phyloP scores from a whole-genome alignment of 2,797 vertebrate genomes.

The Oreochromis grahami region DNA sequence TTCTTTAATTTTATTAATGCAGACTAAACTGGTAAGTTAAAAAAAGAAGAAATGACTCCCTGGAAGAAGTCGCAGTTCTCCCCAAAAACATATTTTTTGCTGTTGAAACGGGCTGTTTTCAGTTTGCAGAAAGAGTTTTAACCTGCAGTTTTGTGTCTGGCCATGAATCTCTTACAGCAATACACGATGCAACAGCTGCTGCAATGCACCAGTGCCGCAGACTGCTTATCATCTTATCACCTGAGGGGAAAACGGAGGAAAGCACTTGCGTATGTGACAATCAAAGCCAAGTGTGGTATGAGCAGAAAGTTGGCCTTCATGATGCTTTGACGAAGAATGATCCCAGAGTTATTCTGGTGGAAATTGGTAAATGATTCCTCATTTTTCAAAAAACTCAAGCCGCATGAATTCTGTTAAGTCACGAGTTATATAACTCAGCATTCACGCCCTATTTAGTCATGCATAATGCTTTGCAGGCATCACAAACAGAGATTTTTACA shows the following conservation, averaged over 20 bases:
- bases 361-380: constrained; percentile 54
- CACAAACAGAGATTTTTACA: neutral
- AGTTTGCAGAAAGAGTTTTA: neutral
- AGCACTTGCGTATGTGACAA: rapidly evolving
- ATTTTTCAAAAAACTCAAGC: neutral
- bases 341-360: constrained; percentile 84
- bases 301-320: constrained; percentile 85
- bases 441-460: neutral
- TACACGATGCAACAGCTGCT: constrained; percentile 47
- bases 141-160: neutral
- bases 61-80: neutral
- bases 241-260: neutral
- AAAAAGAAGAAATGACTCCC: neutral
- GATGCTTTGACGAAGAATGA: constrained; percentile 80
- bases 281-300: constrained; percentile 59
- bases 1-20: neutral
- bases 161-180: constrained; percentile 39
- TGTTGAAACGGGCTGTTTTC: neutral
- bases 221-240: constrained; percentile 68
- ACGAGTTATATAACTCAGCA: neutral
- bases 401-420: neutral
- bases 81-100: neutral
- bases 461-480: neutral
- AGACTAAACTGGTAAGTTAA: neutral
- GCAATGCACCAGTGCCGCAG: constrained; percentile 49